Base-by-base conservation (phyloP, 2,113 vertebrate species). In the Penelope pileata region DNA sequence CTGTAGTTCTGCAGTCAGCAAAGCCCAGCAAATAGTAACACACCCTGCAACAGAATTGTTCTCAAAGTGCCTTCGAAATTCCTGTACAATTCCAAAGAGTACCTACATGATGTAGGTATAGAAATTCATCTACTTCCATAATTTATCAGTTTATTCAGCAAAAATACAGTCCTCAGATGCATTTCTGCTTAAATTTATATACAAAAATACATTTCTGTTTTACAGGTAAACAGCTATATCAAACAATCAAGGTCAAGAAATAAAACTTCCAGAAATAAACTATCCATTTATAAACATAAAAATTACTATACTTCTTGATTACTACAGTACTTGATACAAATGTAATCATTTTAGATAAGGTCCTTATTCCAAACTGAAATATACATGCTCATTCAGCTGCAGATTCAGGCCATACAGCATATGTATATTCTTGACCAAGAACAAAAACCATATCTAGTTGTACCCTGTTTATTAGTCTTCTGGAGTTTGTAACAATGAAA, bases 201-300 rank as follows among this genome's bases (percentile, higher is more conserved):
- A 94, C 43, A 79, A 88, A 91, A 88, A 94, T 54, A 62, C 7
- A 80, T 50, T 40, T 92, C 10, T 81, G 7, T 42, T 88, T 91
- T 88, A 58, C 45, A 69, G 9, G 21, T 40, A 86, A 63, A 75
- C 6, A 69, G 24, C 48, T 22, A 36, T 13, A 92, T 62, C 14
- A 62, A 23, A 73, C 16, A 68, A 91, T 53, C 16, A 92, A 62
- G 66, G 19, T 18, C 13, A 88, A 43, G 24, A 93, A 79, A 92
- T n/a, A 16, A 12, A 83, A 50, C 7, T 86, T 88, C 24, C 66
- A 90, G 18, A 83, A 63, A 63, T 16, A 9, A 91, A 90, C 1
- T 0, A 75, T 38, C 51, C 18, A 58, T 40, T 88, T 70, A 88
- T n/a, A 91, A 83, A 78, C 7, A 79, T 47, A 48, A 48, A 58